Evolutionary conservation across 2,888 invertebrate species (phyloP).

Genomic region (Lepidochitona cinerea): DNA sequence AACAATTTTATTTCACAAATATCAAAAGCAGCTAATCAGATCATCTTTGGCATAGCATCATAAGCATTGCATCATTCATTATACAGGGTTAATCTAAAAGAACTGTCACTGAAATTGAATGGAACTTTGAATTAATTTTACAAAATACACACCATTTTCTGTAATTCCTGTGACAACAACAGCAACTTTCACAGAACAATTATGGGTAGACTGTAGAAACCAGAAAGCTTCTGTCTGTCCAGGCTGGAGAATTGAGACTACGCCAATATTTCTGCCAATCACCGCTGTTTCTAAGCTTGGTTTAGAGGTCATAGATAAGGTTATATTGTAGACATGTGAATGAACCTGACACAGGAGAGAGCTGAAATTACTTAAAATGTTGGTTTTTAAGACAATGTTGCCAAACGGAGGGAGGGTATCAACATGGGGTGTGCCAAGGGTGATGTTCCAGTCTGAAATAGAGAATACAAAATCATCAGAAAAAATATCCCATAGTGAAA

Average conservation of each 20-base stretch:
- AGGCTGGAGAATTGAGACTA: conserved; percentile 21
- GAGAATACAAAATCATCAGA: neutral
- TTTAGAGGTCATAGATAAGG: conserved; percentile 28
- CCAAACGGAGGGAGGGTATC: neutral
- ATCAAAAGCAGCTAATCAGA: no score
- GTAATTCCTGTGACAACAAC: conserved; percentile 24
- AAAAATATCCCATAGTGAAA: no score
- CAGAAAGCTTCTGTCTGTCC: conserved; percentile 19
- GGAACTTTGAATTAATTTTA: no score
- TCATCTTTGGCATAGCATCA: no score
- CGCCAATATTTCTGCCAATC: conserved; percentile 37
- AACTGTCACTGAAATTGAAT: no score
- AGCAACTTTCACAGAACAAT: conserved; percentile 19
- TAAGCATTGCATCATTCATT: no score
- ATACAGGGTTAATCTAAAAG: no score
- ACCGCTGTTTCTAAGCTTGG: conserved; percentile 20
- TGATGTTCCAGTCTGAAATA: neutral
- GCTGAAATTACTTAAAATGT: neutral
- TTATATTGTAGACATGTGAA: conserved; percentile 32
- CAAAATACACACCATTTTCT: conserved; percentile 28
- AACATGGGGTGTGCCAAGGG: neutral
- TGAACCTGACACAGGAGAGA: conserved; percentile 41
- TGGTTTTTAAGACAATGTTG: neutral
- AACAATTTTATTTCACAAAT: no score
- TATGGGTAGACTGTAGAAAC: conserved; percentile 32